phyloP scores from a whole-genome alignment of 2,797 vertebrate genomes.

The Linurgus olivaceus region DNA sequence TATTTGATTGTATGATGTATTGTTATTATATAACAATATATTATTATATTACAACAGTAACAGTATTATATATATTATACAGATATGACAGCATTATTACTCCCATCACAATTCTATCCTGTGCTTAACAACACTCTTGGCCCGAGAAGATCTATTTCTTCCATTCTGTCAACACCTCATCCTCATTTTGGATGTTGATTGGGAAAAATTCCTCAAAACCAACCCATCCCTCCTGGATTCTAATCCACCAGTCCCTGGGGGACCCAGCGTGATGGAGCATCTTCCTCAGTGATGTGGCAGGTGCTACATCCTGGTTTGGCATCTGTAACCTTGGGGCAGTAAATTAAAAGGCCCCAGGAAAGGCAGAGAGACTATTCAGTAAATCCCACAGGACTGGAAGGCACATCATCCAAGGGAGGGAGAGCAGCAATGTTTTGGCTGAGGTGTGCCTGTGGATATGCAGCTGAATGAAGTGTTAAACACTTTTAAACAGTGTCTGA shows the following conservation, averaged over 20 bases:
- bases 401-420: background rate
- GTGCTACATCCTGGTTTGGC: background rate
- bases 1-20: background rate
- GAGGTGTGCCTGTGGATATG: background rate
- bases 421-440: background rate
- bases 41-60: background rate
- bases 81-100: background rate
- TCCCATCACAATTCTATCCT: background rate
- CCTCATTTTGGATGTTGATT: background rate
- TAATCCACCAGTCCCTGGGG: background rate
- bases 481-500: background rate
- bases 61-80: background rate
- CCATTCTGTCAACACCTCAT: background rate
- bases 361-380: background rate
- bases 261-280: background rate
- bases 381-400: background rate
- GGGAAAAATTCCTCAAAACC: background rate
- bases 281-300: background rate
- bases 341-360: background rate
- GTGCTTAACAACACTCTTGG: background rate
- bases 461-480: background rate
- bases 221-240: background rate
- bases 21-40: background rate
- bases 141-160: background rate
- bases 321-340: rapidly evolving